phyloP scores from a whole-genome alignment of 2,888 invertebrate genomes.

The Rhingia campestris region DNA sequence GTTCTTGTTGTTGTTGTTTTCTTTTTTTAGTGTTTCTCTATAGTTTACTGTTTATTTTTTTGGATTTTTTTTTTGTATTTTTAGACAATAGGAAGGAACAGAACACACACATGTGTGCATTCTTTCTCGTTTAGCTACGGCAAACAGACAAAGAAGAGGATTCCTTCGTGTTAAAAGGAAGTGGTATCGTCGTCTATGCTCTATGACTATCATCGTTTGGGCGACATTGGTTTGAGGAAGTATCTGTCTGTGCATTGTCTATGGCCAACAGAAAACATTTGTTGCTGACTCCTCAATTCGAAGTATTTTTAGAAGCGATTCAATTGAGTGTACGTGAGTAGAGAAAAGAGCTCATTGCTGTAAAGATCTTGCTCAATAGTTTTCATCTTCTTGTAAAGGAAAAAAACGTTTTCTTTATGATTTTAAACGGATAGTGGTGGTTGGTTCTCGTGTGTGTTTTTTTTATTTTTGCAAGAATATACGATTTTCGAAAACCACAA shows the following conservation, averaged over 20 bases:
- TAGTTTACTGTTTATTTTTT: constrained; percentile 44
- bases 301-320: constrained; percentile 62
- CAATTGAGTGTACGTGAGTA: constrained; percentile 43
- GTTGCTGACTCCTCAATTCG: constrained; percentile 46
- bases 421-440: no score
- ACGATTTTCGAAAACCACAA: not conserved
- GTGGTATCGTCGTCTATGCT: constrained; percentile 32
- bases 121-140: constrained; percentile 23
- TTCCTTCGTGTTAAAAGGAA: constrained; percentile 32
- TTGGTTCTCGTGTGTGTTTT: not conserved
- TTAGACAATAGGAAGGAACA: constrained; percentile 55
- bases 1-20: constrained; percentile 54
- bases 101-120: constrained; percentile 46
- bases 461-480: constrained; percentile 1
- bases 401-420: not conserved
- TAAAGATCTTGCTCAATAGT: constrained; percentile 33
- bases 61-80: constrained; percentile 55
- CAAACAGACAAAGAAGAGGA: constrained; percentile 25
- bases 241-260: constrained; percentile 47
- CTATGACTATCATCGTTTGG: constrained; percentile 34
- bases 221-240: constrained; percentile 55
- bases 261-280: constrained; percentile 37
- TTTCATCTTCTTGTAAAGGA: not conserved
- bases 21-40: constrained; percentile 32
- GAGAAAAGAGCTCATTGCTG: constrained; percentile 20